A percentile compares a stretch with the other conserved stretches of the same genome.
These are phyloP conservation scores for Novumbra hubbsi DNA, from an alignment of 2,797 vertebrate species.

Conservation along the genomic window DNA sequence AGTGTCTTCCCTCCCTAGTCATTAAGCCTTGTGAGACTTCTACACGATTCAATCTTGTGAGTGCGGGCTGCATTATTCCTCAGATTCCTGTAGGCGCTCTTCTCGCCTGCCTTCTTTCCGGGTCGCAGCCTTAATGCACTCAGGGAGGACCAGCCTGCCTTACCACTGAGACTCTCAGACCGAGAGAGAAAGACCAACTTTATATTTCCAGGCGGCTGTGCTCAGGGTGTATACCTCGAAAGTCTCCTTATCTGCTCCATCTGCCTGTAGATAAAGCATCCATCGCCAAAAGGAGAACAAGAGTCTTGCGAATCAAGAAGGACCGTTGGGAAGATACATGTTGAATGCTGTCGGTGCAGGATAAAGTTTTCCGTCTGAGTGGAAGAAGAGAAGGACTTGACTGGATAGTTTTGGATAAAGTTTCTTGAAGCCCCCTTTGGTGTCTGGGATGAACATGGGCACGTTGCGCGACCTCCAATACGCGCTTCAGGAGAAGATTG, in stretches of 20 bases:
- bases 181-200: constrained; percentile 51
- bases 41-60: constrained; percentile 19
- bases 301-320: constrained; percentile 26
- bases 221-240: constrained; percentile 40
- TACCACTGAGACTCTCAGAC: constrained; percentile 35
- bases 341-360: constrained; percentile 61
- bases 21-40: constrained; percentile 25
- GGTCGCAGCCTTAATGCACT: constrained; percentile 66
- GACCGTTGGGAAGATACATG: constrained; percentile 32
- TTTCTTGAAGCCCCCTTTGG: constrained; percentile 43
- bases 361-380: constrained; percentile 61
- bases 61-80: constrained; percentile 58
- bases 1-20: neutral
- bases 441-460: constrained; percentile 76
- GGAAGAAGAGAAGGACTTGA: constrained; percentile 52
- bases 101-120: constrained; percentile 56
- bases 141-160: constrained; percentile 42
- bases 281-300: constrained; percentile 17
- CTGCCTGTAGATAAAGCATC: constrained; percentile 31
- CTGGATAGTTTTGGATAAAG: constrained; percentile 45
- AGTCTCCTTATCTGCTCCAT: constrained; percentile 17
- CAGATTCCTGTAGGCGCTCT: constrained; percentile 70
- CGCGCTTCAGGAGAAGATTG: constrained; percentile 98
- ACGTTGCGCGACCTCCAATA: constrained; percentile 98
- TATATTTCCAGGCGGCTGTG: constrained; percentile 41